Evolutionary conservation across 2,113 vertebrate species (phyloP).

Genomic region (Delphinapterus leucas): DNA sequence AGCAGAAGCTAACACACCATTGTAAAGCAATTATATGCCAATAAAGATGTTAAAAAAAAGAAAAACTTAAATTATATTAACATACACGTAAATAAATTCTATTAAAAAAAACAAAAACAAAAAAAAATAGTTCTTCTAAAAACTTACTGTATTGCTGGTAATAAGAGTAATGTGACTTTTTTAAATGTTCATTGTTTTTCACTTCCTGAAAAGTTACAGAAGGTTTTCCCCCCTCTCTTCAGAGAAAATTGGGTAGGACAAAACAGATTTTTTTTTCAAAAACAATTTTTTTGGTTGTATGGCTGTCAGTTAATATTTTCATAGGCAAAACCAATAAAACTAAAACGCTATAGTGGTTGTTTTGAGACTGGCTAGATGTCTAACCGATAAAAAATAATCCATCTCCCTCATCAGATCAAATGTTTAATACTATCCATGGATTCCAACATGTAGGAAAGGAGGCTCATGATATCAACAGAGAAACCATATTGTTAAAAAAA

Average conservation of each 20-base stretch:
- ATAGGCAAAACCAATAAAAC: background rate
- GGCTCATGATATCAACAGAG: background rate
- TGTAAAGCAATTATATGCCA: too few relatives aligned
- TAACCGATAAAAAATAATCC: background rate
- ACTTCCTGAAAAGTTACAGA: background rate
- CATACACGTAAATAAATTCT: too few relatives aligned
- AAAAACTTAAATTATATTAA: too few relatives aligned
- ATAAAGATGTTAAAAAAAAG: too few relatives aligned
- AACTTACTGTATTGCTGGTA: background rate
- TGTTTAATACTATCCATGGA: background rate
- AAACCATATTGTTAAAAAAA: background rate
- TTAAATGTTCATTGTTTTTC: conserved; percentile 16
- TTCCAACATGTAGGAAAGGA: background rate
- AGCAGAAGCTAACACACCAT: too few relatives aligned
- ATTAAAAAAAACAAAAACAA: too few relatives aligned
- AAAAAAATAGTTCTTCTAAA: background rate
- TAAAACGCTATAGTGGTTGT: background rate
- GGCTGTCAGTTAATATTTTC: background rate
- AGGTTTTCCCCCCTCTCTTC: background rate
- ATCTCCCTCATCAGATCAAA: background rate
- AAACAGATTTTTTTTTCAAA: background rate
- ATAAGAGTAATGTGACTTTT: background rate
- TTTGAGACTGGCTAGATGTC: background rate
- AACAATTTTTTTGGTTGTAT: background rate
- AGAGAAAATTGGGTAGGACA: background rate